Evolutionary conservation across 1,140 invertebrate species (phyloP), one percentile per base, ranked within the genome.

Genomic region (Rhynchophorus ferrugineus): DNA sequence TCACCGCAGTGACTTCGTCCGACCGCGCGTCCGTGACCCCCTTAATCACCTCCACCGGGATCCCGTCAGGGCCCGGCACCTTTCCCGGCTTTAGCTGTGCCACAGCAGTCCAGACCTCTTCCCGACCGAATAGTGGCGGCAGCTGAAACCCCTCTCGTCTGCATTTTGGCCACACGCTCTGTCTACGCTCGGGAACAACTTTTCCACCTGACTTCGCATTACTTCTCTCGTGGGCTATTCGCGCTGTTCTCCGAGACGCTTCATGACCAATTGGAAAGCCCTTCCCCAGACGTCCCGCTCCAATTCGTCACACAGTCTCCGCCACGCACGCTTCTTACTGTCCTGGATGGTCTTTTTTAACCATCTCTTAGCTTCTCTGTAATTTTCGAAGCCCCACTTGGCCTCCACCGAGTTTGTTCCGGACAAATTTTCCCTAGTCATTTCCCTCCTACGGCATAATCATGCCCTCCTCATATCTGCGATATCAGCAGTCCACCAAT

Each of bases 1-100:
- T 21, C 6, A 38, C 17, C 17, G 39, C 21, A 14, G 22, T 6
- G 1, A 54, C 13, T 9, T 14, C 22, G 7, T 56, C 47, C 5
- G 21, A 16, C 9, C 16, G 36, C 20, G 20, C 13, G 19, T 37
- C 17, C n/a, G 29, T 38, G 3, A 41, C 20, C 8, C 17, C 19
- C 21, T 56, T 61, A 0, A 63, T 14, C 0, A 62, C 51, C 17
- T 58, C 54, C n/a, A 33, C 7, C 14, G 59, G 54, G 11, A 63
- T 48, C 0, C 51, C 44, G 35, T 61, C 62, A 1, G 56, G 61
- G 6, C 61, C 61, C 8, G 62, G 61, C 0, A 59, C 54, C 37
- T 61, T 63, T 7, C 49, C 49, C 9, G n/a, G 54, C 20, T 55
- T 50, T 1, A 57, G 8, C 3, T 48, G 39, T 2, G 13, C 17